Evolutionary conservation across 2,888 invertebrate genomes (phyloP).

Genomic region (Lithodes maja): DNA sequence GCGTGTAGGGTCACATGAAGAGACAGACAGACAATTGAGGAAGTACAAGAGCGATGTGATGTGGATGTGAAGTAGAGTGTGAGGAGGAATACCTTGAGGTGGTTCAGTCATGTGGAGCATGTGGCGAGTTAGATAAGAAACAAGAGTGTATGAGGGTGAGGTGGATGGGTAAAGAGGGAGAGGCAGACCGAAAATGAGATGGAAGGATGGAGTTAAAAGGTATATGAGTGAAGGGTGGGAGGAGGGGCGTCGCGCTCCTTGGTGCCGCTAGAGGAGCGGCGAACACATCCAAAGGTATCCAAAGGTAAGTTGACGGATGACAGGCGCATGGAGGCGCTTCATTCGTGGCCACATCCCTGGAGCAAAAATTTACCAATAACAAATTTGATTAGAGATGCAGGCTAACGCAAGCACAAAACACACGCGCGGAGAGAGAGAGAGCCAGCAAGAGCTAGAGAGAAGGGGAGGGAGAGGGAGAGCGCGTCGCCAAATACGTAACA

Average conservation of each 20-base stretch:
- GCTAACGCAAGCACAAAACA: neutral
- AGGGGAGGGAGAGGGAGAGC: neutral
- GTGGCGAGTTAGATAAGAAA: neutral
- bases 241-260: too few relatives aligned
- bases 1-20: too few relatives aligned
- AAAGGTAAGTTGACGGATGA: neutral
- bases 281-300: too few relatives aligned
- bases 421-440: neutral
- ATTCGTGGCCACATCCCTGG: neutral
- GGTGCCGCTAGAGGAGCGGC: too few relatives aligned
- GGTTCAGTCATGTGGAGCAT: too few relatives aligned
- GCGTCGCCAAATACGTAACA: neutral
- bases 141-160: neutral
- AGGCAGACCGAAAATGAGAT: too few relatives aligned
- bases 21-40: neutral
- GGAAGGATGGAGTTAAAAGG: too few relatives aligned
- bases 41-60: neutral
- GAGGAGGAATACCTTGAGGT: too few relatives aligned
- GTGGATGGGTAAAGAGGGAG: too few relatives aligned
- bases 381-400: neutral
- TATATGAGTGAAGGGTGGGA: too few relatives aligned
- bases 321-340: neutral
- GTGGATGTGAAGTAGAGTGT: too few relatives aligned
- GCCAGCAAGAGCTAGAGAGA: neutral
- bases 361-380: neutral